Conservation (phyloP, 2,888 invertebrate genomes). For the Callyntrura sp. region DNA sequence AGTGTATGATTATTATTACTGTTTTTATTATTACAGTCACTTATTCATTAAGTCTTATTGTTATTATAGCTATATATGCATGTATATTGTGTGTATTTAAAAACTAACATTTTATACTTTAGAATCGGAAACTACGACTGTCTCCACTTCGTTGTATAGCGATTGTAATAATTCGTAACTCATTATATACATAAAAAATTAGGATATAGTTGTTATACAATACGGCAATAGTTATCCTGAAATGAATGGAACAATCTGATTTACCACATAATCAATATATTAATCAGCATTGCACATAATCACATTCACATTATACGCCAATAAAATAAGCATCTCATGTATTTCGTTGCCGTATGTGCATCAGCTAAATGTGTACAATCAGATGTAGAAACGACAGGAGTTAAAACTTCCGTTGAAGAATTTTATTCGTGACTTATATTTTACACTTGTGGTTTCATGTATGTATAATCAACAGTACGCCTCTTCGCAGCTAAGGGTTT, state of each 20-base stretch:
- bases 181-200: not conserved
- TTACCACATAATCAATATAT: conserved; percentile 7
- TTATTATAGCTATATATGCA: too few species aligned
- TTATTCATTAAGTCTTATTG: not conserved
- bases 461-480: conserved; percentile 18
- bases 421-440: not conserved
- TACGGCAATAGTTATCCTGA: not conserved
- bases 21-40: conserved; percentile 26
- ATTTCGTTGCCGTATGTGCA: too few species aligned
- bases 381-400: not conserved
- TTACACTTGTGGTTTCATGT: not conserved
- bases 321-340: not conserved
- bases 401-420: conserved; percentile 2
- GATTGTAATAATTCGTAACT: too few species aligned
- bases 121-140: not conserved
- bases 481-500: too few species aligned
- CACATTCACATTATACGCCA: too few species aligned
- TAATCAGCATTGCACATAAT: too few species aligned
- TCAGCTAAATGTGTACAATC: conserved; percentile 23
- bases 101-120: too few species aligned
- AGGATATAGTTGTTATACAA: not conserved
- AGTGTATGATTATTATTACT: too few species aligned
- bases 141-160: conserved; percentile 2
- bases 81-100: not conserved
- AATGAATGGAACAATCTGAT: conserved; percentile 14